Conservation (phyloP, 2,113 vertebrate species). For the Hepsetus odoe region DNA sequence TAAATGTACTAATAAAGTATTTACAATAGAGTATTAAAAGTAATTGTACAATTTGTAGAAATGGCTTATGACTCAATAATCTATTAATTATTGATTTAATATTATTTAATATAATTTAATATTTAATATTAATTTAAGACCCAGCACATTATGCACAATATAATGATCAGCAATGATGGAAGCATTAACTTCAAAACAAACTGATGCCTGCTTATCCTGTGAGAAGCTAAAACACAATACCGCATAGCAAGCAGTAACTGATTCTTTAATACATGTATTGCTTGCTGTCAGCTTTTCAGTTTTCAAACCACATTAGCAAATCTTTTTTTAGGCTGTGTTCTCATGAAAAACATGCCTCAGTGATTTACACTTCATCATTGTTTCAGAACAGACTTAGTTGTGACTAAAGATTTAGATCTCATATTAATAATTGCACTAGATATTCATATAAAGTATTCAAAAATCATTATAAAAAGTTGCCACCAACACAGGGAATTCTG, state of each 20-base stretch:
- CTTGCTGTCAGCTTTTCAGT: background rate
- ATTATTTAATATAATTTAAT: no score
- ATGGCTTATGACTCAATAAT: no score
- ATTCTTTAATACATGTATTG: background rate
- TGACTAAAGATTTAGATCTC: background rate
- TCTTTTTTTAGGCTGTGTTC: background rate
- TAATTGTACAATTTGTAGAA: no score
- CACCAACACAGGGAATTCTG: background rate
- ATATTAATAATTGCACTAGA: no score
- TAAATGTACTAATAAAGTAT: no score
- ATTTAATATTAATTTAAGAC: no score
- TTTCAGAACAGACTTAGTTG: background rate
- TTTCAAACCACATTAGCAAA: conserved; percentile 3
- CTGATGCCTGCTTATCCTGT: background rate
- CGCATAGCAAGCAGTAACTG: background rate
- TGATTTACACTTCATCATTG: background rate
- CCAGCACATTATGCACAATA: background rate
- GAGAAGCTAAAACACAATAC: background rate
- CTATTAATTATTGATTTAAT: no score
- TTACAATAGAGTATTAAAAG: no score
- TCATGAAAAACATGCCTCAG: background rate
- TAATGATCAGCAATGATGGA: background rate
- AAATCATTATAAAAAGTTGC: background rate
- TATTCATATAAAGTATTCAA: background rate
- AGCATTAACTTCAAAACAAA: background rate